phyloP scores from a whole-genome alignment of 2,888 invertebrate genomes.

The Mimas tiliae region DNA sequence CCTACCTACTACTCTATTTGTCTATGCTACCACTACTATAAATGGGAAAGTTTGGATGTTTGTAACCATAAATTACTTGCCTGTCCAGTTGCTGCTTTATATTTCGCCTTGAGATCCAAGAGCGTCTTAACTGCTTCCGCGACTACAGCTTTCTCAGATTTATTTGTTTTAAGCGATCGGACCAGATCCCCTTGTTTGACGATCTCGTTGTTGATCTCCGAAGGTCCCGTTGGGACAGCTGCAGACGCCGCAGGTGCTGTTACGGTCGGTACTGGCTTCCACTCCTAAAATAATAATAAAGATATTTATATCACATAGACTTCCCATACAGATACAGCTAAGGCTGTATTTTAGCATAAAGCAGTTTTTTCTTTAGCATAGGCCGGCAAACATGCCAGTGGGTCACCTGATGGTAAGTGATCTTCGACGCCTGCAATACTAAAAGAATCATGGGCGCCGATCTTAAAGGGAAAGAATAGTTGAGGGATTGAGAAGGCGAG shows the following conservation, averaged over 20 bases:
- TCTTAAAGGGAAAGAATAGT: too few species aligned
- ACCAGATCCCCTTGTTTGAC: slow-evolving; percentile 87
- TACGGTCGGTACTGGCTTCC: slow-evolving; percentile 39
- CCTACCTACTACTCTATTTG: too few species aligned
- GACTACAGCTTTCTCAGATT: slow-evolving; percentile 85
- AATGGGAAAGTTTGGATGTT: not conserved
- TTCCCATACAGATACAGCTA: too few species aligned
- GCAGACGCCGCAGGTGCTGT: not conserved
- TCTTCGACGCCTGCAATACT: too few species aligned
- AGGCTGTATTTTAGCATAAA: too few species aligned
- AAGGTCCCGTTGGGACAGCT: slow-evolving; percentile 35
- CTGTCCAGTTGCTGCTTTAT: slow-evolving; percentile 83
- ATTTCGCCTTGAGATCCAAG: slow-evolving; percentile 89
- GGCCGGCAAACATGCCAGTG: too few species aligned
- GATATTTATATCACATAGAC: too few species aligned
- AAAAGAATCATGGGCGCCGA: too few species aligned
- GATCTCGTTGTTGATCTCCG: slow-evolving; percentile 66
- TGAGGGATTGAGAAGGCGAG: too few species aligned
- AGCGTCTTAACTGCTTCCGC: slow-evolving; percentile 82
- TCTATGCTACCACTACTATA: too few species aligned
- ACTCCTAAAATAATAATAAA: slow-evolving; percentile 29
- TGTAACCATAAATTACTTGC: slow-evolving; percentile 40
- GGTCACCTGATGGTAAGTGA: too few species aligned
- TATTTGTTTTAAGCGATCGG: slow-evolving; percentile 87
- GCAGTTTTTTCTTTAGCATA: too few species aligned